Base-by-base conservation (phyloP, 2,797 vertebrate genomes). In the Chelon labrosus region DNA sequence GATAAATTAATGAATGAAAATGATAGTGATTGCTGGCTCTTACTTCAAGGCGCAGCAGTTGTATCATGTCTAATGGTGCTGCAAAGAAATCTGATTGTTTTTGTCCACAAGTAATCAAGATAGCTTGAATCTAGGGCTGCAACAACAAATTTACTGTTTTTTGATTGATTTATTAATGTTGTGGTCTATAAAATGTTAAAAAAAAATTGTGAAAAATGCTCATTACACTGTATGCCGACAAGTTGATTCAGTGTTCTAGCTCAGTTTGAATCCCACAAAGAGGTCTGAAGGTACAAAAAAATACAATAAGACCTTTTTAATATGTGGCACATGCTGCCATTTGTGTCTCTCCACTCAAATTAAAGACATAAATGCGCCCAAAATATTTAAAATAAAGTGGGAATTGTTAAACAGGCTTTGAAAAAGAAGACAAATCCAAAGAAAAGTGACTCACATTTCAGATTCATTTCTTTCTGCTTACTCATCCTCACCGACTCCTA, bases 31-130 rank as follows among this genome's bases (percentile, higher is more conserved):
- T 46, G 4, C 47, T 53, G 61, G 53, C 25, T 62, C 37, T 54
- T 49, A 4, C 10, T 55, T 22, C 35, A 61, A 54, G 62, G 31
- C 2, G 22, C 42, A 27, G 55, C 35, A 17, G 16, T 61, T 79
- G 42, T 7, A 47, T 65, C 31, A 27, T 0, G 3, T 63, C 14
- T 64, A 19, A 19, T 55, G 57, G 60, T 68, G 62, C 71, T 80
- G 72, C 7, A 59, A 52, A 27, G 20, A 35, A 52, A 13, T 44
- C 42, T 59, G 42, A 81, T 79, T 67, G 52, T 60, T 70, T 60
- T 70, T 64, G 17, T 7, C 16, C 14, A 19, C 58, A 72, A 59
- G 37, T 60, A 52, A 68, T 8, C 12, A 22, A 25, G 4, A 51
- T 59, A 27, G 57, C 49, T 59, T 20, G 49, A 4, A 0, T 10